Percentiles rank a stretch among this genome's conserved stretches.
Evolutionary conservation across 2,797 vertebrate species (phyloP).

Genomic region (Salmo trutta): DNA sequence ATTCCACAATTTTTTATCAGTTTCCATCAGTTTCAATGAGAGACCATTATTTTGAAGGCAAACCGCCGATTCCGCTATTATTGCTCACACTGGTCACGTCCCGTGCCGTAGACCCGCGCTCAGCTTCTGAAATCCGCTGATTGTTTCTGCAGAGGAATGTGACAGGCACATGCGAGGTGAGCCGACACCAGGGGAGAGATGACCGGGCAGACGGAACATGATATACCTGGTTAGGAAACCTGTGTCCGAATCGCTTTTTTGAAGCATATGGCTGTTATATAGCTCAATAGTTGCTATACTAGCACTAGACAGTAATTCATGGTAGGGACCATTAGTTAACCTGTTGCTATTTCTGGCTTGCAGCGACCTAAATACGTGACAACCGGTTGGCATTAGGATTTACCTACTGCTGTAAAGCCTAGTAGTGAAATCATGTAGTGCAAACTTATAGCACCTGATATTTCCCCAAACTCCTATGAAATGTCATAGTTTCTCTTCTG

Average conservation of each 20-base stretch:
- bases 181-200: conserved; percentile 42
- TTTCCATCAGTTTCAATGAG: no score
- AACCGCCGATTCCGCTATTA: no score
- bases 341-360: conserved; percentile 55
- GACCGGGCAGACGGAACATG: conserved; percentile 53
- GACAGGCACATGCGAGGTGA: background rate
- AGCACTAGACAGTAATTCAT: background rate
- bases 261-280: background rate
- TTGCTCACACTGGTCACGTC: no score
- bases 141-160: background rate
- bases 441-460: background rate
- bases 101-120: no score
- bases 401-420: conserved; percentile 23
- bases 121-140: no score
- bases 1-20: no score
- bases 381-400: conserved; percentile 52
- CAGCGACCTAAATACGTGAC: conserved; percentile 49
- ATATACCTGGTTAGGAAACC: conserved; percentile 60
- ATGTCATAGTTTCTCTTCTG: background rate
- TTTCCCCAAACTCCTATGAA: no score
- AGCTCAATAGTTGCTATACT: background rate
- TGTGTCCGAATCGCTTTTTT: background rate
- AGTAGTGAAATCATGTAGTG: background rate
- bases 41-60: no score
- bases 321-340: conserved; percentile 15